Conservation (phyloP, 2,888 invertebrate genomes). For the Laspeyria flexula region DNA sequence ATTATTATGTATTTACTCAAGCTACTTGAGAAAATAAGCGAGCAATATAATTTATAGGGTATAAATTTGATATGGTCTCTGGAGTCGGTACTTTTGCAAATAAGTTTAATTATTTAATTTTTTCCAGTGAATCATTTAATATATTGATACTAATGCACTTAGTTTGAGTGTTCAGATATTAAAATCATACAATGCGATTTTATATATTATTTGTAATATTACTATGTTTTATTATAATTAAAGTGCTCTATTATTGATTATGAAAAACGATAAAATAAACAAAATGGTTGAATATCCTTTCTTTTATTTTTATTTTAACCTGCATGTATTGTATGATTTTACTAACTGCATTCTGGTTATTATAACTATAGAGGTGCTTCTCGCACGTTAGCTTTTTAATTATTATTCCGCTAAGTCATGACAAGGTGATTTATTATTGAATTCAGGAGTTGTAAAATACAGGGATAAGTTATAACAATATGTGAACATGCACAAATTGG, state of each 20-base stretch:
- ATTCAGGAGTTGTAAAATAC: constrained; percentile 46
- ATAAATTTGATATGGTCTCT: constrained; percentile 48
- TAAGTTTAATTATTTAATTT: constrained; percentile 51
- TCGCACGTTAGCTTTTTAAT: constrained; percentile 50
- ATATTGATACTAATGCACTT: constrained; percentile 60
- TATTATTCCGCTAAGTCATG: constrained; percentile 49
- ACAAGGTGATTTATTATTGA: constrained; percentile 33
- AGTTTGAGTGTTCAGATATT: constrained; percentile 32
- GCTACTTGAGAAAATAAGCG: constrained; percentile 60
- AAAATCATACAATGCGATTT: constrained; percentile 22
- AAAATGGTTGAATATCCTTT: constrained; percentile 4
- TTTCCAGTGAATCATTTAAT: constrained; percentile 66
- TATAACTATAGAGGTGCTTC: constrained; percentile 56
- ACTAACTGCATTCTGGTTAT: constrained; percentile 14
- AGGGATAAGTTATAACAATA: constrained; percentile 51
- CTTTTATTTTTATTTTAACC: constrained; percentile 7
- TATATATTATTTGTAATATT: not conserved
- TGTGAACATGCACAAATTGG: constrained; percentile 27
- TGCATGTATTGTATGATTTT: constrained; percentile 20
- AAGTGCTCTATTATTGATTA: not conserved
- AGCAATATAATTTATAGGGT: constrained; percentile 52
- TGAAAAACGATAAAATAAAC: constrained; percentile 7
- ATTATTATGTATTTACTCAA: constrained; percentile 59
- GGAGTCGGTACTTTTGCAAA: constrained; percentile 59
- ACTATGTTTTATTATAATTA: not conserved